These are phyloP conservation scores for Uropetala carovei DNA, from an alignment of 2,888 invertebrate species.

Conservation along the genomic window DNA sequence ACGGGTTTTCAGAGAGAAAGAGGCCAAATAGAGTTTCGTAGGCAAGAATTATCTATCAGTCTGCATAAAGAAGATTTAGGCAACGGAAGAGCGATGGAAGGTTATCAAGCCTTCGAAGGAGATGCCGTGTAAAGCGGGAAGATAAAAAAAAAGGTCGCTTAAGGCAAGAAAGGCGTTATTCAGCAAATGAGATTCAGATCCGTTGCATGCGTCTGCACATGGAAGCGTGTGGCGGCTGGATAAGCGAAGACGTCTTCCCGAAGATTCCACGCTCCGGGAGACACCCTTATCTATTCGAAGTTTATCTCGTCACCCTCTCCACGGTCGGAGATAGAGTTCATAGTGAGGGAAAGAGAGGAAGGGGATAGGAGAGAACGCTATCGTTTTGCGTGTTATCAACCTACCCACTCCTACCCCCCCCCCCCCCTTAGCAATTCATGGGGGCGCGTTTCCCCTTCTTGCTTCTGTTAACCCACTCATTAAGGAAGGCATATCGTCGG, in stretches of 20 bases:
- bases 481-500: neutral
- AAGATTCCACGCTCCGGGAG: neutral
- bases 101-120: too few relatives aligned
- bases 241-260: neutral
- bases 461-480: neutral
- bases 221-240: neutral
- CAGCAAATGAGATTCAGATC: neutral
- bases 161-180: neutral
- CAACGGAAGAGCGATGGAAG: too few relatives aligned
- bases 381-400: conserved; percentile 7
- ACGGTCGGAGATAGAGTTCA: neutral
- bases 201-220: neutral
- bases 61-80: too few relatives aligned
- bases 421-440: neutral
- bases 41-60: too few relatives aligned
- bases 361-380: neutral
- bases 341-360: neutral
- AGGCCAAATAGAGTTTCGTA: too few relatives aligned
- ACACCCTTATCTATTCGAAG: neutral
- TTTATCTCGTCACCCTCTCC: neutral
- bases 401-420: neutral
- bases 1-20: too few relatives aligned
- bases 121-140: too few relatives aligned
- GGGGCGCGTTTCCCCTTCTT: neutral
- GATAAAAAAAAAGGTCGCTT: too few relatives aligned